Percentiles rank a stretch among this genome's conserved stretches.
Conservation (phyloP, 2,113 vertebrate species). For the Vombatus ursinus region DNA sequence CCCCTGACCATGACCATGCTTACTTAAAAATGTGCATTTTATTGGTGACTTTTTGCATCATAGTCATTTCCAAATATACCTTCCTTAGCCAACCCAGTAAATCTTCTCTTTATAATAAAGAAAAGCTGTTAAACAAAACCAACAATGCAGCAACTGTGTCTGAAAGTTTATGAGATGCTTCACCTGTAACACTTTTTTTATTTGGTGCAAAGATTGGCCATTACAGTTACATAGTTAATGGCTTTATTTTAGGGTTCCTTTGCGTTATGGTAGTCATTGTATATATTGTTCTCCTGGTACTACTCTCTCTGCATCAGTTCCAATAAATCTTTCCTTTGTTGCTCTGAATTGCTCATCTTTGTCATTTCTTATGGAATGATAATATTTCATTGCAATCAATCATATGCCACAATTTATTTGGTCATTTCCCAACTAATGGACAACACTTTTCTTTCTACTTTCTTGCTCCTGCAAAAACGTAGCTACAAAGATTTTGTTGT, state of each 20-base stretch:
- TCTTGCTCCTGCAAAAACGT: background rate
- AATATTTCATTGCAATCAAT: background rate
- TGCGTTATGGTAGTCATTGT: background rate
- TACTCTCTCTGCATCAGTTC: background rate
- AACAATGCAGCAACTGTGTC: background rate
- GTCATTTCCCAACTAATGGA: background rate
- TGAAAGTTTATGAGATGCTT: background rate
- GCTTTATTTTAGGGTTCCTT: background rate
- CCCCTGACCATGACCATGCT: background rate
- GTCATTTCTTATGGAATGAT: background rate
- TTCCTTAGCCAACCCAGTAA: background rate
- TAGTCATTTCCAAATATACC: background rate
- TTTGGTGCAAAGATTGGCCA: background rate
- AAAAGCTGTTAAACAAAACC: background rate
- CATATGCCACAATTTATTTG: background rate
- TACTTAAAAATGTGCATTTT: background rate
- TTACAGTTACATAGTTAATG: background rate
- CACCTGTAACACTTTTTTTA: background rate
- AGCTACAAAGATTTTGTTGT: background rate
- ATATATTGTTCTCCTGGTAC: too few relatives aligned
- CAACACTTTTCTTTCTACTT: background rate
- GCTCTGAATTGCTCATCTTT: background rate
- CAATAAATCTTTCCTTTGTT: background rate
- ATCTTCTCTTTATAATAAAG: background rate
- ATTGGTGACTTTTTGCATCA: background rate